Conservation (phyloP, 2,113 vertebrate species). For the Anhinga anhinga region DNA sequence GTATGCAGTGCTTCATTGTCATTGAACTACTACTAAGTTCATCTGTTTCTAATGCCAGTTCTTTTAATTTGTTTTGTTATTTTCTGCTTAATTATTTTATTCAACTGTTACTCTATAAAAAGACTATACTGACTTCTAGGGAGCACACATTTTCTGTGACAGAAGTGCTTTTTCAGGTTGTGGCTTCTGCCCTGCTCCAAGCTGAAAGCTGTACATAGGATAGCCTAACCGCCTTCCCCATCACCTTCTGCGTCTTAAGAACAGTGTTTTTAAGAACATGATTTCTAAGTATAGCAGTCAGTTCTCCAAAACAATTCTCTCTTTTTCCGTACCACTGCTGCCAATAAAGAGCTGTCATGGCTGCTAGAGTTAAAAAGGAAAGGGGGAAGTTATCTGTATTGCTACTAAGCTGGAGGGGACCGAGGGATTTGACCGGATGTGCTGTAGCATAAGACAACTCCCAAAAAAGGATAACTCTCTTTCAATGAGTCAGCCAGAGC, state of each 20-base stretch:
- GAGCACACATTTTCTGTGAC: not conserved
- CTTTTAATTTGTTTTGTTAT: not conserved
- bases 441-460: not conserved
- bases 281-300: not conserved
- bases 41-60: not conserved
- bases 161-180: not conserved
- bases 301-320: not conserved
- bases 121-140: not conserved
- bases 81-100: not conserved
- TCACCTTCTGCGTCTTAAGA: not conserved
- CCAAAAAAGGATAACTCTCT: not conserved
- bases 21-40: not conserved
- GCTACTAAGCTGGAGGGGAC: not conserved
- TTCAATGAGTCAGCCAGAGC: not conserved
- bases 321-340: not conserved
- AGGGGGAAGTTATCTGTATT: not conserved
- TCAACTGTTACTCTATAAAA: not conserved
- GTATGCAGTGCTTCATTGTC: not conserved
- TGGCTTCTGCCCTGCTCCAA: not conserved
- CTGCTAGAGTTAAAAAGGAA: not conserved
- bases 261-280: not conserved
- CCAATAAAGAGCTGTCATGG: not conserved
- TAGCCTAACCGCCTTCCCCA: not conserved
- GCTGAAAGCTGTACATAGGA: not conserved
- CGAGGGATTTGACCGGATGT: not conserved